These are phyloP conservation scores for Ormyrus pomaceus DNA, from an alignment of 2,888 invertebrate genomes.

Conservation along the genomic window DNA sequence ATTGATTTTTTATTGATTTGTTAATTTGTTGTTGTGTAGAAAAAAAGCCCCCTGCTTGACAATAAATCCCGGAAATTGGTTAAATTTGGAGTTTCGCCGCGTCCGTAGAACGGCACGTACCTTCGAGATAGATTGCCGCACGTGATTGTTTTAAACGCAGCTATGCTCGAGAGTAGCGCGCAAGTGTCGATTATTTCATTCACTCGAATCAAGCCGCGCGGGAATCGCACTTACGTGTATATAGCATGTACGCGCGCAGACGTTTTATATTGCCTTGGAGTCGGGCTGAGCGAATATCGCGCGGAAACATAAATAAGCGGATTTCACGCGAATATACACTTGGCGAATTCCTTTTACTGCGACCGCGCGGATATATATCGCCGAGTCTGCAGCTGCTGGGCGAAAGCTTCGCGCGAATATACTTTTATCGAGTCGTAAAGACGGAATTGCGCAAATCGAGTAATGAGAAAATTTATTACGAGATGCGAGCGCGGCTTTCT, in stretches of 20 bases:
- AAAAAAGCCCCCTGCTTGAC: too few relatives aligned
- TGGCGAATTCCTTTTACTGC: slow-evolving; percentile 10
- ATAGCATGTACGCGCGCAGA: not conserved
- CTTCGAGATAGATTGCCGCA: slow-evolving; percentile 20
- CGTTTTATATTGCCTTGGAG: too few relatives aligned
- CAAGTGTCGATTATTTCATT: slow-evolving; percentile 38
- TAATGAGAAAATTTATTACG: slow-evolving; percentile 10
- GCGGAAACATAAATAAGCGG: not conserved
- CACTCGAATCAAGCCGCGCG: slow-evolving; percentile 32
- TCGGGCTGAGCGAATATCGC: not conserved
- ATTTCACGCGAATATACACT: slow-evolving; percentile 1
- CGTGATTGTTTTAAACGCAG: slow-evolving; percentile 36
- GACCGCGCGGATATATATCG: too few relatives aligned
- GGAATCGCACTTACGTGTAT: slow-evolving; percentile 9
- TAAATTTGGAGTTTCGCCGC: not conserved
- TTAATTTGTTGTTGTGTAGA: too few relatives aligned
- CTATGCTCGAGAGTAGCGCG: too few relatives aligned
- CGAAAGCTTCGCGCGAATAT: not conserved
- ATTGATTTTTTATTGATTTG: too few relatives aligned
- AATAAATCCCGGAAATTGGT: slow-evolving; percentile 22
- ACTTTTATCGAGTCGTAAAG: slow-evolving; percentile 4
- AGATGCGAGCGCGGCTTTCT: not conserved
- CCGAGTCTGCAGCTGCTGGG: too few relatives aligned
- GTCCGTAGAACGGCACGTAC: too few relatives aligned
- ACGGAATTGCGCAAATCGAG: not conserved